Base-by-base conservation (phyloP, 1,140 invertebrate species). In the Vollenhovia emeryi region DNA sequence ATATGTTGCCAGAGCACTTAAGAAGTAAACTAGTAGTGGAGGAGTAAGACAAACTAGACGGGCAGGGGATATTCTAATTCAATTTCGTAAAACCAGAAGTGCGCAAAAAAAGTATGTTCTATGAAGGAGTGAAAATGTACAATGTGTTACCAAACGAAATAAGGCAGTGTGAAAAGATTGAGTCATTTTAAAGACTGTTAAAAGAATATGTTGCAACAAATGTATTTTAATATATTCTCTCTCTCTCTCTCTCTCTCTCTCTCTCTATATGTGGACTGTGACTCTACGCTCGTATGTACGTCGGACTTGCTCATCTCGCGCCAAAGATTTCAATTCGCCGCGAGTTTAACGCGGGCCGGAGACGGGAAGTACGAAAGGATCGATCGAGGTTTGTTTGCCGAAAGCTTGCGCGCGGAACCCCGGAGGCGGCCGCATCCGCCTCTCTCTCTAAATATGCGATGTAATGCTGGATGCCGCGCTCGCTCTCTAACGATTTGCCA, bases 381-480 rank as follows among this genome's bases (percentile, higher is more conserved):
- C 71, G 64, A 71, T 76, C 62, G 83, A 55, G 69, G 50, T 75
- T 88, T 86, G 87, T 89, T 88, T 87, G 73, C 68, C 68, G 62
- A 89, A 89, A 68, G 60, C 64, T 88, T 45, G 62, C 50, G 60
- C 68, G 40, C 45, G 50, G 18, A 75, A 73, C 30, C 69, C 40
- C 48, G 33, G 57, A 55, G 24, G 13, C 59, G 15, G 48, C 86
- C 52, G 43, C 69, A 80, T 80, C 62, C 60, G 52, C 18, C 85
- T 86, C 86, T 86, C 86, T 86, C 69, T 82, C 57, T 80, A 78
- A 89, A 89, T 87, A 80, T 80, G 86, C 66, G 43, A 50, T 60
- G 36, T 75, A 80, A 80, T 75, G 85, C 59, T 62, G 82, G 21
- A 75, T 43, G 43, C 59, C 57, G 18, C 40, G 55, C 48, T 50